Evolutionary conservation across 2,113 vertebrate genomes (phyloP), one percentile per base, ranked within the genome.

Genomic region (Salvator merianae): DNA sequence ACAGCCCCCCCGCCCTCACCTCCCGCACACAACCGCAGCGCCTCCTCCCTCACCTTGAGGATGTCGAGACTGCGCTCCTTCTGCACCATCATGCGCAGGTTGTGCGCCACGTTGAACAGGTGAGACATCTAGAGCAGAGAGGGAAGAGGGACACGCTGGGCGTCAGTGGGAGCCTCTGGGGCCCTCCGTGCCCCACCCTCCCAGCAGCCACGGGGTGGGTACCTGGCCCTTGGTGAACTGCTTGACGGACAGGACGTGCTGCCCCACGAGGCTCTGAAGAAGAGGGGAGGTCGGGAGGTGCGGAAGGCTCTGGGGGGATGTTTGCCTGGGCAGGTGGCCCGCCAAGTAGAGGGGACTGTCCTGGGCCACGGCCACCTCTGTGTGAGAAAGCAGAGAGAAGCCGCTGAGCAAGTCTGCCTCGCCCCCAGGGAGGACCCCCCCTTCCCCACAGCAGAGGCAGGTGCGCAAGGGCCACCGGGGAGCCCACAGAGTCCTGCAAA

Each of bases 201-300:
- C 55, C 14, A 16, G 55, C 3, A 16, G 20, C 4, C 55, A 16
- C 55, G 3, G 55, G 55, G 16, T 7, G 69, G 26, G 85, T 88
- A 99, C 99, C 98, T 99, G 98, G 1, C 99, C 98, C 93, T 99
- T 99, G 93, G 96, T 98, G 95, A 99, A 99, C 94, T 99, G 98
- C 77, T 87, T 95, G 77, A 98, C 98, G 0, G 97, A 97, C 82
- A 99, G 95, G 87, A 99, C 85, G 76, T 99, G 99, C 89, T 99
- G 99, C 40, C 98, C 99, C 0, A 99, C 95, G 0, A 99, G 91
- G 0, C 95, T 95, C 92, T 99, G 97, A 74, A 99, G 96, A 85
- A 97, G 85, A 0, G 97, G 97, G 4, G 97, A 98, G 13, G 94
- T 97, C 95, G 97, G 98, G 47, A 96, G 90, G 92, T 98, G 98